Evolutionary conservation across 2,888 invertebrate genomes (phyloP).

Genomic region (Tryphoninae sp.): DNA sequence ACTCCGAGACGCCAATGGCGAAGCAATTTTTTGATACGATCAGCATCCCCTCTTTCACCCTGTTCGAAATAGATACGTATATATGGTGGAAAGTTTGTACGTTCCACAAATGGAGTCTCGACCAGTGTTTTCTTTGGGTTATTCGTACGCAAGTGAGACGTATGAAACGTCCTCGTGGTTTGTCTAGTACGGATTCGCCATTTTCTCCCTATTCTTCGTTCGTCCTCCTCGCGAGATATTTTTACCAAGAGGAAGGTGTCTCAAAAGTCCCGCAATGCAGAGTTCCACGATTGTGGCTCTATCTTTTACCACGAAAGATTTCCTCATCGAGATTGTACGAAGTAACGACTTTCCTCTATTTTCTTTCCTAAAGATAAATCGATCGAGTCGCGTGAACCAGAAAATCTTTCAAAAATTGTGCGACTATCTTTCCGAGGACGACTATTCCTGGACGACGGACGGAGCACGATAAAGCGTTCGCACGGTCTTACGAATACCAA

Average conservation of each 20-base stretch:
- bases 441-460: background rate
- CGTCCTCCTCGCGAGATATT: constrained; percentile 7
- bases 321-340: background rate
- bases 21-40: constrained; percentile 78
- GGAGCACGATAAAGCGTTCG: background rate
- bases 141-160: constrained; percentile 63
- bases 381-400: background rate
- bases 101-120: constrained; percentile 21
- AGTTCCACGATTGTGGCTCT: background rate
- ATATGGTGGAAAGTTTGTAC: constrained; percentile 30
- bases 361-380: constrained; percentile 6
- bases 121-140: constrained; percentile 69
- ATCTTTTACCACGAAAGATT: constrained; percentile 28
- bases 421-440: no score
- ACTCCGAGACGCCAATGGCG: constrained; percentile 69
- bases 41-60: constrained; percentile 65
- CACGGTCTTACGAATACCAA: background rate
- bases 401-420: constrained; percentile 2
- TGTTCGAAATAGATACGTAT: constrained; percentile 13
- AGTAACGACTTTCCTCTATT: constrained; percentile 14
- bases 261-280: constrained; percentile 45
- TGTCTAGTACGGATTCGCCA: constrained; percentile 16
- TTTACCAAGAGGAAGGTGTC: constrained; percentile 38
- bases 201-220: constrained; percentile 25
- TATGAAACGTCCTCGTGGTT: constrained; percentile 65